A percentile compares a stretch with the other conserved stretches of the same genome.
phyloP scores from a whole-genome alignment of 1,140 invertebrate species.

The Archivesica marissinica region DNA sequence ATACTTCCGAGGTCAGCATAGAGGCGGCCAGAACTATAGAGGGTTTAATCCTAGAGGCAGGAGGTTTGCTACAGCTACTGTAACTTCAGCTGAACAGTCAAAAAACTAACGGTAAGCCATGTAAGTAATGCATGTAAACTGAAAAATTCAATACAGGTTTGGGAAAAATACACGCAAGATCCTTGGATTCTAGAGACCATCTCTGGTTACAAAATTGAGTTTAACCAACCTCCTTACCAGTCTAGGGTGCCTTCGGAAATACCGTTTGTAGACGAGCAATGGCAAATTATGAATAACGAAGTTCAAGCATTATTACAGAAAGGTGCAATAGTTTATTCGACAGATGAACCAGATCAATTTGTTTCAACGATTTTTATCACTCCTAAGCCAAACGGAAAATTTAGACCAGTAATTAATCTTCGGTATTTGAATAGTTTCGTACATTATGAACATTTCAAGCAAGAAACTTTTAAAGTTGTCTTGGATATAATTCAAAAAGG shows the following conservation, averaged over 20 bases:
- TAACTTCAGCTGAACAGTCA: not conserved
- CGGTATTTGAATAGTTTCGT: slow-evolving; percentile 26
- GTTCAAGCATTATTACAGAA: slow-evolving; percentile 22
- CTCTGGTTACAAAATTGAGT: slow-evolving; percentile 35
- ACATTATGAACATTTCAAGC: slow-evolving; percentile 32
- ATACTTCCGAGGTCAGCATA: not conserved
- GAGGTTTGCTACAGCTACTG: not conserved
- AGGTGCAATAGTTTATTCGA: slow-evolving; percentile 24
- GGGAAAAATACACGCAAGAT: slow-evolving; percentile 24
- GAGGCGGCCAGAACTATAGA: not conserved
- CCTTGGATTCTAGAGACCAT: slow-evolving; percentile 39
- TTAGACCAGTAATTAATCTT: slow-evolving; percentile 36
- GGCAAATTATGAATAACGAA: slow-evolving; percentile 16
- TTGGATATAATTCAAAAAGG: slow-evolving; percentile 29
- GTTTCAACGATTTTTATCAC: slow-evolving; percentile 33
- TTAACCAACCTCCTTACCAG: slow-evolving; percentile 11
- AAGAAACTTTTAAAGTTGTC: slow-evolving; percentile 43
- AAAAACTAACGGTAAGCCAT: not conserved
- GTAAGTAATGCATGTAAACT: slow-evolving; percentile 13
- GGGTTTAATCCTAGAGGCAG: too few species aligned
- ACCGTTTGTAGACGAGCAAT: slow-evolving; percentile 12
- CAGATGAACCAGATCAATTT: slow-evolving; percentile 14
- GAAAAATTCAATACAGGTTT: not conserved
- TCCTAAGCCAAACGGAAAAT: slow-evolving; percentile 10
- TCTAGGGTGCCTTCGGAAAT: slow-evolving; percentile 24